Base-by-base conservation (phyloP, 2,113 vertebrate genomes). In the Lophotis ruficrista region DNA sequence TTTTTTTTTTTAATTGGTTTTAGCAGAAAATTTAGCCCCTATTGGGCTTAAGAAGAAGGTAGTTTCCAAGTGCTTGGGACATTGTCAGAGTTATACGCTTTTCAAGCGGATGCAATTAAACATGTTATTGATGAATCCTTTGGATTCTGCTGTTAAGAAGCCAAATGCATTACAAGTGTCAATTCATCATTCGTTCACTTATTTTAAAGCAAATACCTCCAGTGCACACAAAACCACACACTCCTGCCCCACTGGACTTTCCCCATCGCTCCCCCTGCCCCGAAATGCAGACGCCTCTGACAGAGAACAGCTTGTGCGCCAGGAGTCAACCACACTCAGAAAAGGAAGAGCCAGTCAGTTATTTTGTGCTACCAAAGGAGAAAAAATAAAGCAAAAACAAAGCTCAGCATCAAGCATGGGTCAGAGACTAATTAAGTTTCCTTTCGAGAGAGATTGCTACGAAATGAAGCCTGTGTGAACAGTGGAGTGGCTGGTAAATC, bases 391-490 rank as follows among this genome's bases (percentile, higher is more conserved):
- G 64, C 66, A 84, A 87, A 91, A 75, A 3, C 83, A 89, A 61
- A 81, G 53, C 75, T 87, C 47, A 54, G 64, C 73, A 64, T 79
- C 28, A 75, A 82, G 84, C 51, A 83, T 48, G 58, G 76, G 83
- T 86, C 87, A 93, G 72, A 83, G 72, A 77, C 95, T 96, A 96
- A 95, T 94, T 94, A 94, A 84, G 37, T 91, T 91, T 91, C 48
- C 38, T 89, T 96, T 87, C 0, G 0, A 94, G 89, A 92, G 90
- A 87, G 47, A 87, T 20, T 79, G 77, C 41, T 80, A 72, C 77
- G 92, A 91, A 97, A 93, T 68, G 47, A 95, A 94, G 89, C 89
- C 75, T 72, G 25, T 89, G 72, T 78, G 94, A 96, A 84, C 17
- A 56, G 69, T 58, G 61, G 66, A 87, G 48, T 57, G 73, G 53